Evolutionary conservation across 2,113 vertebrate genomes (phyloP).

Genomic region (Aptenodytes forsteri): DNA sequence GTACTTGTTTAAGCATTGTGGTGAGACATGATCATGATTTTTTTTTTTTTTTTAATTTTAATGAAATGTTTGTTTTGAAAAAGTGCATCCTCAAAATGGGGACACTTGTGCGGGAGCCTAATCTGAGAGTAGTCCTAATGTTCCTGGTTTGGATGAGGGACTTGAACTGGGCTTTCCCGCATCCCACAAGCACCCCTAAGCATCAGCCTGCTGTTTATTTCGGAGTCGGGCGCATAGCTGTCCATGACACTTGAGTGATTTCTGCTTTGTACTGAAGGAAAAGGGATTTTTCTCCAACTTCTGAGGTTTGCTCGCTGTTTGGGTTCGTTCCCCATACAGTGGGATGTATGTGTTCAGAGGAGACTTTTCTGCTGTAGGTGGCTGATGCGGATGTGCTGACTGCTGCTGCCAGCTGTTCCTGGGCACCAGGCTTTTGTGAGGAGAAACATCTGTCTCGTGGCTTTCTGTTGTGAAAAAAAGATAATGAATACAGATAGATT

Average conservation of each 20-base stretch:
- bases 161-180: neutral
- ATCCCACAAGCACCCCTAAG: neutral
- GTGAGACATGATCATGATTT: neutral
- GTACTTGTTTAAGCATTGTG: neutral
- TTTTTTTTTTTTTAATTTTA: neutral
- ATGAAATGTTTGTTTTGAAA: slow-evolving; percentile 50
- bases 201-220: neutral
- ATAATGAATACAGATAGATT: neutral
- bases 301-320: neutral
- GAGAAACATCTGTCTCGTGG: neutral
- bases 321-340: neutral
- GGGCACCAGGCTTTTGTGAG: neutral
- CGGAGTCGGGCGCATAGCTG: neutral
- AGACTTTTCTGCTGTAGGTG: neutral
- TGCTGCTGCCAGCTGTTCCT: neutral
- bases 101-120: neutral
- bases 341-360: neutral
- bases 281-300: neutral
- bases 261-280: neutral
- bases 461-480: neutral
- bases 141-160: neutral
- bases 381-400: neutral
- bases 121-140: neutral
- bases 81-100: neutral
- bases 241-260: neutral